A percentile compares a stretch with the other conserved stretches of the same genome.
These are phyloP conservation scores for Synergus laeviventris DNA, from an alignment of 2,888 invertebrate species.

Conservation along the genomic window DNA sequence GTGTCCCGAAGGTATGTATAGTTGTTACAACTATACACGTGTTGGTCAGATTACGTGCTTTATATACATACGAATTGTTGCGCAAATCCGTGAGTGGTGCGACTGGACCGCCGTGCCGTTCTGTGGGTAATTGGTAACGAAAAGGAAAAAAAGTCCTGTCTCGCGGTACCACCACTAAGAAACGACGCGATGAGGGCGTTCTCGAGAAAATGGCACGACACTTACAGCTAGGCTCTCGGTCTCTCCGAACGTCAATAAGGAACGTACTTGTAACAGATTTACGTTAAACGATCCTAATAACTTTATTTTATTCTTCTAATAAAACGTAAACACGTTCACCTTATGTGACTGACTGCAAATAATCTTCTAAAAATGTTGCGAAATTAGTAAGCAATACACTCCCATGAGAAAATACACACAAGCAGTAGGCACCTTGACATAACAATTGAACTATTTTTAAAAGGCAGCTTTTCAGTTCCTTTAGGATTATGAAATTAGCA, in stretches of 20 bases:
- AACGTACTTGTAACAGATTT: conserved; percentile 14
- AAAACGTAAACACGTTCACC: not conserved
- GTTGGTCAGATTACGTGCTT: conserved; percentile 15
- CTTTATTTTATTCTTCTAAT: conserved; percentile 18
- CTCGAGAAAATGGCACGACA: conserved; percentile 44
- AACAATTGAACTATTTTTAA: no score
- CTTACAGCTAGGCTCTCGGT: conserved; percentile 29
- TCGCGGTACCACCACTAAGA: conserved; percentile 43
- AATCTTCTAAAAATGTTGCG: no score
- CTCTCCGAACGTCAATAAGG: conserved; percentile 44
- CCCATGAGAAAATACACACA: no score
- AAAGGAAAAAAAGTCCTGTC: conserved; percentile 57
- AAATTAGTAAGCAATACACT: no score
- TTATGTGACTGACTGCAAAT: no score
- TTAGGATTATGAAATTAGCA: not conserved
- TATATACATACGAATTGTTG: conserved; percentile 47
- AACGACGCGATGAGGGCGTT: conserved; percentile 47
- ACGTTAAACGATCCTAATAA: conserved; percentile 49
- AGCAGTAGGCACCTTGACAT: no score
- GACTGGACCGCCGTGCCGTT: conserved; percentile 54
- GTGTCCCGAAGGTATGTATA: conserved; percentile 9
- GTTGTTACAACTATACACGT: conserved; percentile 23
- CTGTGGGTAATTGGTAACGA: conserved; percentile 63
- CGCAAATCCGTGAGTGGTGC: conserved; percentile 58
- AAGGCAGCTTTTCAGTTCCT: not conserved